A percentile compares a stretch with the other conserved stretches of the same genome.
Evolutionary conservation across 2,797 vertebrate genomes (phyloP).

Genomic region (Coendou prehensilis): DNA sequence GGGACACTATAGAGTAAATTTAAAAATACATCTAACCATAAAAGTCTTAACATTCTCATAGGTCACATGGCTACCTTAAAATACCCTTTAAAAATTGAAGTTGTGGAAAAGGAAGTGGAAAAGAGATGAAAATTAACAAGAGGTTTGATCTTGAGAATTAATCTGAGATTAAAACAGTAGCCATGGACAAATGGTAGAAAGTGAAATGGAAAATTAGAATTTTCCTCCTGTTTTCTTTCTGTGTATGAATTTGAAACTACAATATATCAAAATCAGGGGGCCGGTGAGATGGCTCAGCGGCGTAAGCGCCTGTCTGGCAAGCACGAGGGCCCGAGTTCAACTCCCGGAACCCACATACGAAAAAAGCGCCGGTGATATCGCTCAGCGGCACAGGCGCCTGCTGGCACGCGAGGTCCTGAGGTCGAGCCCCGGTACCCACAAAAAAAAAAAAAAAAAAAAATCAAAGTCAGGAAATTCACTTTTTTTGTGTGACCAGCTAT

Average conservation of each 20-base stretch:
- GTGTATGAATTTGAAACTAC: conserved; percentile 55
- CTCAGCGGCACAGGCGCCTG: too few relatives aligned
- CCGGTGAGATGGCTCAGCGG: too few relatives aligned
- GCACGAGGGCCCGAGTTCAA: too few relatives aligned
- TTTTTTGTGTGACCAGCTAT: not conserved
- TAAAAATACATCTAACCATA: conserved; percentile 37
- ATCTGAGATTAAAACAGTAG: conserved; percentile 14
- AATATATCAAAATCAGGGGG: not conserved
- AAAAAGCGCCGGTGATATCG: too few relatives aligned
- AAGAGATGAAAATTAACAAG: conserved; percentile 46
- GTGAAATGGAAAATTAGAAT: conserved; percentile 49
- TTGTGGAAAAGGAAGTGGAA: conserved; percentile 32
- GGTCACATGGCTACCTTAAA: not conserved
- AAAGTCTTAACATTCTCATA: not conserved
- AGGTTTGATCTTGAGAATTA: not conserved
- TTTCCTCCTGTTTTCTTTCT: conserved; percentile 41
- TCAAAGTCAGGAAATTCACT: not conserved
- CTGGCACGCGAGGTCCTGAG: too few relatives aligned
- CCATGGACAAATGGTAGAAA: conserved; percentile 5
- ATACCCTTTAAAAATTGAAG: conserved; percentile 4
- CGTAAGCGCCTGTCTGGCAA: too few relatives aligned
- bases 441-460: too few relatives aligned
- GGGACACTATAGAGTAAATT: not conserved
- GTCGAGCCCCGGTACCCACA: too few relatives aligned
- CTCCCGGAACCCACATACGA: too few relatives aligned